Conservation (phyloP, 2,113 vertebrate genomes). For the Caracal caracal region DNA sequence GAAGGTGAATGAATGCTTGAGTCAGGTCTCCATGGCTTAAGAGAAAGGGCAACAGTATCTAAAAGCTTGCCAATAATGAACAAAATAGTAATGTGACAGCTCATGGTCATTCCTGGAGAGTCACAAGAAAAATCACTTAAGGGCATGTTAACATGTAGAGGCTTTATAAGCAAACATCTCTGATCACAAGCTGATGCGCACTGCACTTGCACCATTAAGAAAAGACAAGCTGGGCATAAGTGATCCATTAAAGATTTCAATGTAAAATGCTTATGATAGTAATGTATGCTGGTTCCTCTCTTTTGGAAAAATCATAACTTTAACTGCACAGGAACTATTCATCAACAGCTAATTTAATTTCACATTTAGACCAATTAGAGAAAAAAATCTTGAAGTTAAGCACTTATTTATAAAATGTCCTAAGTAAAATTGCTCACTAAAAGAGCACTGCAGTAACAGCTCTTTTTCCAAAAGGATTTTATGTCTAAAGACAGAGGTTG, state of each 20-base stretch:
- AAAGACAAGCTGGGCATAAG: conserved; percentile 43
- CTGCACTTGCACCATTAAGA: conserved; percentile 7
- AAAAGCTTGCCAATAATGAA: background rate
- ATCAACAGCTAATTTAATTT: conserved; percentile 78
- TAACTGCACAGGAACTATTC: conserved; percentile 68
- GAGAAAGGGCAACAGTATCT: background rate
- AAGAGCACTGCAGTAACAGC: background rate
- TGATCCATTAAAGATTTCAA: conserved; percentile 16
- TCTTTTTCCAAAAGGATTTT: conserved; percentile 5
- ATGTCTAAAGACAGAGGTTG: background rate
- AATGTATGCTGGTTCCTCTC: conserved; percentile 43
- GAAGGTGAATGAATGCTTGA: background rate
- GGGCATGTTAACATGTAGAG: background rate
- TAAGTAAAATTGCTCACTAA: conserved; percentile 30
- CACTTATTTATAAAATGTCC: conserved; percentile 25
- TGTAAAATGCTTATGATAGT: conserved; percentile 5
- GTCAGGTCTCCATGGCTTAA: background rate
- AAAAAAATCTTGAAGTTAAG: conserved; percentile 54
- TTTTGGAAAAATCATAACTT: conserved; percentile 68
- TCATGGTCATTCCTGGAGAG: background rate
- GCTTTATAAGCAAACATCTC: conserved; percentile 27
- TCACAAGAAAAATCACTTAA: conserved; percentile 50
- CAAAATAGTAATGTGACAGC: background rate
- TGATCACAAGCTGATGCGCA: background rate
- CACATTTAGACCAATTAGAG: conserved; percentile 71